These are phyloP conservation scores for Xanthia icteritia DNA, from an alignment of 2,888 invertebrate genomes.

Conservation along the genomic window DNA sequence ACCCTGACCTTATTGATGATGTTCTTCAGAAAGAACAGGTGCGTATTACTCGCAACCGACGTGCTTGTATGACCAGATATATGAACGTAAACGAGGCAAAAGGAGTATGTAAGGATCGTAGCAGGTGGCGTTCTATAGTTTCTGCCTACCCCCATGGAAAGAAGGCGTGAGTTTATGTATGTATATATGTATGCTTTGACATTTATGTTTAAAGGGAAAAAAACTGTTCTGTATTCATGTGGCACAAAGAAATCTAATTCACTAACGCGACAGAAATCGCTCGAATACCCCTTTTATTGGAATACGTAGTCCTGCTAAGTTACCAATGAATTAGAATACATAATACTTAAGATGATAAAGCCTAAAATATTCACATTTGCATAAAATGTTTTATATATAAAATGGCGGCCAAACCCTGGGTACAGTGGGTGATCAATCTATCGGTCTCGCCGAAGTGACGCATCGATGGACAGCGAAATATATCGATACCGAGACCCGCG, in stretches of 20 bases:
- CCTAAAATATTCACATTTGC: conserved; percentile 55
- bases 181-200: background rate
- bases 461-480: conserved; percentile 83
- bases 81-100: no score
- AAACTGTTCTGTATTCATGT: conserved; percentile 56
- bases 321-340: conserved; percentile 13
- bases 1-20: no score
- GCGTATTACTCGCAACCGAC: no score
- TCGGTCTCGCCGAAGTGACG: conserved; percentile 79
- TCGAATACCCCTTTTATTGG: conserved; percentile 55
- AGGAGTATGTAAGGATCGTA: no score
- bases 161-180: no score
- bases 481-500: conserved; percentile 79
- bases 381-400: conserved; percentile 46
- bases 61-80: no score
- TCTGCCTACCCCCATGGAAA: no score
- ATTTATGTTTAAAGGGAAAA: conserved; percentile 46
- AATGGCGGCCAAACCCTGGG: conserved; percentile 60
- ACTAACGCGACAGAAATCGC: conserved; percentile 60
- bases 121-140: no score
- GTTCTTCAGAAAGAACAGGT: no score
- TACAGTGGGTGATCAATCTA: conserved; percentile 85
- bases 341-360: conserved; percentile 9
- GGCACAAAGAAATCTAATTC: conserved; percentile 61
- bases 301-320: conserved; percentile 49